phyloP scores from a whole-genome alignment of 2,888 invertebrate genomes.

The Erebia epiphron region DNA sequence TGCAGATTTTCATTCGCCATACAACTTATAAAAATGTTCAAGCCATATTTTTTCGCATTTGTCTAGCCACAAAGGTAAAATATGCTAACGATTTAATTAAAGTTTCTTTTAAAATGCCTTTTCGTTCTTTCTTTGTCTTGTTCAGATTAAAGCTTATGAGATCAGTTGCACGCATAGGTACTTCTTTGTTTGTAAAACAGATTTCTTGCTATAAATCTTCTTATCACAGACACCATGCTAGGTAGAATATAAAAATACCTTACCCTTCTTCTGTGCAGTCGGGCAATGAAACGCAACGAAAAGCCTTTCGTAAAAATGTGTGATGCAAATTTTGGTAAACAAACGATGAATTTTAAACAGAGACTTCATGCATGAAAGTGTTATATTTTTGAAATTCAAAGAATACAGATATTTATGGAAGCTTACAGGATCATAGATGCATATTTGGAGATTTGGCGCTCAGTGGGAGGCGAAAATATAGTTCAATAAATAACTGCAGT shows the following conservation, averaged over 20 bases:
- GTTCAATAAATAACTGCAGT: conserved; percentile 3
- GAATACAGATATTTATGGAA: conserved; percentile 62
- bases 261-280: no score
- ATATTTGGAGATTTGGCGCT: conserved; percentile 70
- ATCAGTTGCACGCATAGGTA: conserved; percentile 43
- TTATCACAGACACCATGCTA: background rate
- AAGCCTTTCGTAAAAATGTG: background rate
- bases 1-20: background rate
- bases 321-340: background rate
- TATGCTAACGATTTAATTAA: conserved; percentile 61
- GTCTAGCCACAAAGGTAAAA: conserved; percentile 28
- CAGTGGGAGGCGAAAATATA: conserved; percentile 58
- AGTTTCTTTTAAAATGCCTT: conserved; percentile 64
- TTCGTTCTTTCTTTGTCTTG: conserved; percentile 50
- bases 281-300: background rate
- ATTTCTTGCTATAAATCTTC: conserved; percentile 27
- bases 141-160: conserved; percentile 52
- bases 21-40: background rate
- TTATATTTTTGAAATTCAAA: conserved; percentile 63
- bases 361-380: conserved; percentile 23
- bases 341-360: background rate
- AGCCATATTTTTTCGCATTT: background rate
- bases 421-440: conserved; percentile 70
- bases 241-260: conserved; percentile 1
- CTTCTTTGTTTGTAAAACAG: conserved; percentile 36